A percentile compares a stretch with the other conserved stretches of the same genome.
Evolutionary conservation across 1,140 invertebrate genomes (phyloP).

Genomic region (Holotrichia oblita): DNA sequence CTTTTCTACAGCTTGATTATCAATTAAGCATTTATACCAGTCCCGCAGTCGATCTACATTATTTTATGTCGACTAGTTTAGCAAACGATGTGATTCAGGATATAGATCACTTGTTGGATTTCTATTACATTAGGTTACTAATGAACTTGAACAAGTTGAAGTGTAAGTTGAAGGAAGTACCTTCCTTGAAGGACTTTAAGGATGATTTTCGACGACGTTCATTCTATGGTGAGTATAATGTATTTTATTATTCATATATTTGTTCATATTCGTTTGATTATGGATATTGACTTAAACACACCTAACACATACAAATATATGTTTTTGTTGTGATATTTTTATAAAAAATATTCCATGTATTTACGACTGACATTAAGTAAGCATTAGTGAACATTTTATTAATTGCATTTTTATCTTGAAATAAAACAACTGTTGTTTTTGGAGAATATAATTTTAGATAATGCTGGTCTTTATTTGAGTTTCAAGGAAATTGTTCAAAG

Average conservation of each 20-base stretch:
- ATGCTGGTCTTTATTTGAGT: no score
- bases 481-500: no score
- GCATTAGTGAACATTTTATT: no score
- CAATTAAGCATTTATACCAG: slow-evolving; percentile 62
- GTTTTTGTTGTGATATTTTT: no score
- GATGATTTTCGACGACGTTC: slow-evolving; percentile 53
- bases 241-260: slow-evolving; percentile 29
- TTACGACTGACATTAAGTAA: no score
- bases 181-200: slow-evolving; percentile 52
- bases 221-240: slow-evolving; percentile 55
- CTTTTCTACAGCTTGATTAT: slow-evolving; percentile 65
- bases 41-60: slow-evolving; percentile 65
- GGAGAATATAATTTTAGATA: no score
- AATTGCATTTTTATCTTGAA: no score
- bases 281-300: no score
- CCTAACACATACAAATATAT: no score
- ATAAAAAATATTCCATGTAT: no score
- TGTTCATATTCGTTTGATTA: no score
- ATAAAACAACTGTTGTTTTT: no score
- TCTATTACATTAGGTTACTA: slow-evolving; percentile 54
- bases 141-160: slow-evolving; percentile 47
- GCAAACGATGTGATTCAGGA: slow-evolving; percentile 49
- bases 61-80: slow-evolving; percentile 64
- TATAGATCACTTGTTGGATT: slow-evolving; percentile 52
- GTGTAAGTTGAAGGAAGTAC: slow-evolving; percentile 52